phyloP scores from a whole-genome alignment of 2,888 invertebrate genomes.

The Pristionchus japonicus region DNA sequence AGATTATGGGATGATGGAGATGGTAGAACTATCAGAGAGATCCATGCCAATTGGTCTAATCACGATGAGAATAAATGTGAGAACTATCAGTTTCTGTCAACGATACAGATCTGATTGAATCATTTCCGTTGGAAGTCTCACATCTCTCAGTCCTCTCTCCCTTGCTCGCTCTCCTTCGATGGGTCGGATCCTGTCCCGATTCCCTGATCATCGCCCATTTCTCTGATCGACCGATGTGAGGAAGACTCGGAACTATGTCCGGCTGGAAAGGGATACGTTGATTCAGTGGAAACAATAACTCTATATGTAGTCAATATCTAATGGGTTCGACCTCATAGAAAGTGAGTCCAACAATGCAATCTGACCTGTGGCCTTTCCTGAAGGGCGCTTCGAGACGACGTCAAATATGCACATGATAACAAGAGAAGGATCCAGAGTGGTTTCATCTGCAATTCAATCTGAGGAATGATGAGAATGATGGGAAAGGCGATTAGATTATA shows the following conservation, averaged over 20 bases:
- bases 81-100: too few species aligned
- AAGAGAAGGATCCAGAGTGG: neutral
- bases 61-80: neutral
- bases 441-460: slow-evolving; percentile 13
- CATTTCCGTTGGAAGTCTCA: too few species aligned
- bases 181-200: slow-evolving; percentile 55
- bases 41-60: too few species aligned
- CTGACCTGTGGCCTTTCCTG: neutral
- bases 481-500: neutral
- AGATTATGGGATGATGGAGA: neutral
- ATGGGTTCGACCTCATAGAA: too few species aligned
- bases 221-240: slow-evolving; percentile 50
- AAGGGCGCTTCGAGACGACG: neutral
- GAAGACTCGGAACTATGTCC: slow-evolving; percentile 43
- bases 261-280: neutral
- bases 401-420: slow-evolving; percentile 1
- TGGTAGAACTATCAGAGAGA: too few species aligned
- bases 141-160: slow-evolving; percentile 35
- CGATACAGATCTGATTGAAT: too few species aligned
- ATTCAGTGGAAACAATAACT: neutral
- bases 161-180: slow-evolving; percentile 49
- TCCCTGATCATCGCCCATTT: slow-evolving; percentile 59
- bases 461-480: neutral
- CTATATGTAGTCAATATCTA: neutral
- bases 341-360: too few species aligned